Conservation (phyloP, 2,113 vertebrate genomes). For the Brachyistius frenatus region DNA sequence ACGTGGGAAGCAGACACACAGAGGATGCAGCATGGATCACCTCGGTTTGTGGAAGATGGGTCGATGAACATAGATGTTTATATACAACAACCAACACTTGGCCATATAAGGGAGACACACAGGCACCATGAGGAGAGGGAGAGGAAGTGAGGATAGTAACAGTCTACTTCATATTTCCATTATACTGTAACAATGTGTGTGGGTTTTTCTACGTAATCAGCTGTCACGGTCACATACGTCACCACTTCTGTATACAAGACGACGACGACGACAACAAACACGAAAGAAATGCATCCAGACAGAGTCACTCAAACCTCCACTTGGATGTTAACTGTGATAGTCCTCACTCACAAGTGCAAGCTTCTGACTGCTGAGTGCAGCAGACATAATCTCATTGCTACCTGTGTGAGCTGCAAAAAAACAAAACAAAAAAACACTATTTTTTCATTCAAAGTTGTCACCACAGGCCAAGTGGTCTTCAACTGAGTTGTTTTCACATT, state of each 20-base stretch:
- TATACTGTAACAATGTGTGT: constrained; percentile 64
- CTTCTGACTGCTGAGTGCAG: constrained; percentile 49
- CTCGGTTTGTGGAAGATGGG: constrained; percentile 46
- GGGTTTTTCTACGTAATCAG: constrained; percentile 65
- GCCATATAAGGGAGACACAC: constrained; percentile 64
- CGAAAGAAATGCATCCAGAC: constrained; percentile 73
- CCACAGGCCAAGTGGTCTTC: constrained; percentile 66
- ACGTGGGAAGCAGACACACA: constrained; percentile 41
- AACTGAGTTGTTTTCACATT: constrained; percentile 63
- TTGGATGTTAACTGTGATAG: constrained; percentile 66
- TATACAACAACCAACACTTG: constrained; percentile 67
- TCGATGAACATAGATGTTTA: constrained; percentile 55
- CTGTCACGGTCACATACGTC: constrained; percentile 74
- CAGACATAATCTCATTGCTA: constrained; percentile 63
- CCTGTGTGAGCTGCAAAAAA: constrained; percentile 71
- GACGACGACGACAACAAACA: constrained; percentile 63
- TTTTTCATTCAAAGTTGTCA: constrained; percentile 40
- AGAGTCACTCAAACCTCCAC: constrained; percentile 71
- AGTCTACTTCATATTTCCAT: constrained; percentile 75
- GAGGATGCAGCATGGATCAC: constrained; percentile 34
- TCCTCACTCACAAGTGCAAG: constrained; percentile 75
- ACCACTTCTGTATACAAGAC: constrained; percentile 75
- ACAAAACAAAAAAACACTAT: constrained; percentile 5
- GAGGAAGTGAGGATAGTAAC: constrained; percentile 64
- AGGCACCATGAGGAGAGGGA: constrained; percentile 59